Conservation (phyloP, 2,113 vertebrate genomes). For the Equus quagga region DNA sequence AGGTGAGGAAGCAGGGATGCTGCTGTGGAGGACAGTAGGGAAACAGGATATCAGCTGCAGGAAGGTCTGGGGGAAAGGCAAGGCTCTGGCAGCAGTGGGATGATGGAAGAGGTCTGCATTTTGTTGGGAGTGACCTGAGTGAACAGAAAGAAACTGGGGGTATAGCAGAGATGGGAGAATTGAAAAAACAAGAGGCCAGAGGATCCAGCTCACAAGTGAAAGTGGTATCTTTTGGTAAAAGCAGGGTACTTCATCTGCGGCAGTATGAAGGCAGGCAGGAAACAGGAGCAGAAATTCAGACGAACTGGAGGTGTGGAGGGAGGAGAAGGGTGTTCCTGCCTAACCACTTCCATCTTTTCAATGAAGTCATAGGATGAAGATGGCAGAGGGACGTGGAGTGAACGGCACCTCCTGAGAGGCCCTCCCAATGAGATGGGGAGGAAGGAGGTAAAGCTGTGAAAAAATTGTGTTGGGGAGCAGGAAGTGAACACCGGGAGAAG, state of each 20-base stretch:
- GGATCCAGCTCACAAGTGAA: neutral
- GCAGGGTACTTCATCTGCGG: neutral
- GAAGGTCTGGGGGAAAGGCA: neutral
- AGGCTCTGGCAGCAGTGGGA: neutral
- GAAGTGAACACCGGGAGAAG: neutral
- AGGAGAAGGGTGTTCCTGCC: neutral
- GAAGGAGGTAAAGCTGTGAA: neutral
- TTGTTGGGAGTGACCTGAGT: neutral
- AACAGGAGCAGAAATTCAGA: neutral
- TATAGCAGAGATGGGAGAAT: neutral
- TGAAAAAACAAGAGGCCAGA: neutral
- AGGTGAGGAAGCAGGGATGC: neutral
- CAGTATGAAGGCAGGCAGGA: neutral
- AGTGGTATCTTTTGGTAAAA: neutral
- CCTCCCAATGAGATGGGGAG: neutral
- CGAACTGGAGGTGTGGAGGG: neutral
- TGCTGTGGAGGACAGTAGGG: neutral
- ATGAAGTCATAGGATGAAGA: neutral
- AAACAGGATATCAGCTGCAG: neutral
- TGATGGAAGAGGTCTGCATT: neutral
- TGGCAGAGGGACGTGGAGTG: neutral
- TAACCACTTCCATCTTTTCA: neutral
- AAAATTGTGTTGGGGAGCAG: neutral
- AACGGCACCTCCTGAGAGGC: neutral
- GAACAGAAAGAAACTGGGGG: neutral